phyloP scores from a whole-genome alignment of 1,140 invertebrate genomes.

The Drosophila sp. region DNA sequence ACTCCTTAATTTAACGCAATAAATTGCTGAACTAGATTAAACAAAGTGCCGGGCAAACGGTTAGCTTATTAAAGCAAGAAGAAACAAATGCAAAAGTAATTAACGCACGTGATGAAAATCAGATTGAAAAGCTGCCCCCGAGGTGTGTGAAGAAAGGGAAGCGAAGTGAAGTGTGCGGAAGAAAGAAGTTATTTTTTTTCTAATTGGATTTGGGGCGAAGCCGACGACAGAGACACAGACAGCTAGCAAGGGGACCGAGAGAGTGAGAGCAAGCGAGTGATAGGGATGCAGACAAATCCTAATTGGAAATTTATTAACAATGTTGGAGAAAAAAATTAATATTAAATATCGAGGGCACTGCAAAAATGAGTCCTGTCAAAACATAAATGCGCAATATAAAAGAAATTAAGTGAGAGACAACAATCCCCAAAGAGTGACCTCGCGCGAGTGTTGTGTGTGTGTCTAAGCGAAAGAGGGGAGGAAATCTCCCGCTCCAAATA shows the following conservation, averaged over 20 bases:
- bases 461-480: not conserved
- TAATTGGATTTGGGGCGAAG: constrained; percentile 39
- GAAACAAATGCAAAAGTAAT: constrained; percentile 25
- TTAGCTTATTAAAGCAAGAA: constrained; percentile 22
- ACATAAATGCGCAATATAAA: constrained; percentile 26
- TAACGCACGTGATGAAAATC: constrained; percentile 74
- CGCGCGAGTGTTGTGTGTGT: constrained; percentile 1
- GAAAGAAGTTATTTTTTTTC: constrained; percentile 40
- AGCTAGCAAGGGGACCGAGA: not conserved
- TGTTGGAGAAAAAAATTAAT: not conserved
- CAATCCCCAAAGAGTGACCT: not conserved
- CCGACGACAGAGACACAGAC: constrained; percentile 35
- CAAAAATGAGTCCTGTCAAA: constrained; percentile 25
- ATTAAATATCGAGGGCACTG: not conserved
- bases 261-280: not conserved
- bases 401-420: constrained; percentile 30
- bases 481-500: constrained; percentile 26
- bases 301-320: not conserved
- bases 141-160: constrained; percentile 53
- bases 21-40: constrained; percentile 30
- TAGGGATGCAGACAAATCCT: constrained; percentile 3
- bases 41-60: constrained; percentile 35
- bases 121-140: constrained; percentile 60
- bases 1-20: constrained; percentile 40
- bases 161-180: not conserved